phyloP scores from a whole-genome alignment of 2,797 vertebrate genomes.

The Smutsia temminckii region DNA sequence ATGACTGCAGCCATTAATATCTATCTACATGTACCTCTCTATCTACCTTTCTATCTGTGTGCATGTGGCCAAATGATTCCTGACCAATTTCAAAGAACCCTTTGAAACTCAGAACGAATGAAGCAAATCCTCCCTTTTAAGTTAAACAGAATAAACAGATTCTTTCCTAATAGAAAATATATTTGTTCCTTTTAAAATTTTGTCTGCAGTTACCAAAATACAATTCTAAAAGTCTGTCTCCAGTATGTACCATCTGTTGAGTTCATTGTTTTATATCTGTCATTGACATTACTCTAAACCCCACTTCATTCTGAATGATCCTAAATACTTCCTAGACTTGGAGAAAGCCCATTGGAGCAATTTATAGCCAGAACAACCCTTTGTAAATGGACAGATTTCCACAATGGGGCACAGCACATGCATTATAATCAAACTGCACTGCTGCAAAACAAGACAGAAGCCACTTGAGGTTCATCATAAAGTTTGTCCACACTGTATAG shows the following conservation, averaged over 20 bases:
- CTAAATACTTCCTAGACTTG: slow-evolving; percentile 29
- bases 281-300: slow-evolving; percentile 8
- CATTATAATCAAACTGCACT: not conserved
- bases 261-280: slow-evolving; percentile 17
- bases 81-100: slow-evolving; percentile 20
- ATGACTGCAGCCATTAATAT: not conserved
- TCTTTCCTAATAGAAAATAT: slow-evolving; percentile 30
- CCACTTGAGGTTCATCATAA: not conserved
- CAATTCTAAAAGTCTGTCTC: not conserved
- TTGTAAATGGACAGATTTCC: not conserved
- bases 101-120: slow-evolving; percentile 40
- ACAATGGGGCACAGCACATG: not conserved
- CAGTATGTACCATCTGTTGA: not conserved
- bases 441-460: not conserved
- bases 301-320: slow-evolving; percentile 16
- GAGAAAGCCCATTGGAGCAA: not conserved
- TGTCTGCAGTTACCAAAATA: not conserved
- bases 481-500: not conserved
- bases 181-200: slow-evolving; percentile 37
- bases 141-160: slow-evolving; percentile 30
- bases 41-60: too few relatives aligned
- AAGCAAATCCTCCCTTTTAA: not conserved
- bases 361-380: not conserved
- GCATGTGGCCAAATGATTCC: not conserved
- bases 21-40: too few relatives aligned